Percentiles rank a stretch among this genome's conserved stretches.
Conservation (phyloP, 2,888 invertebrate genomes). For the Elysia crispata region DNA sequence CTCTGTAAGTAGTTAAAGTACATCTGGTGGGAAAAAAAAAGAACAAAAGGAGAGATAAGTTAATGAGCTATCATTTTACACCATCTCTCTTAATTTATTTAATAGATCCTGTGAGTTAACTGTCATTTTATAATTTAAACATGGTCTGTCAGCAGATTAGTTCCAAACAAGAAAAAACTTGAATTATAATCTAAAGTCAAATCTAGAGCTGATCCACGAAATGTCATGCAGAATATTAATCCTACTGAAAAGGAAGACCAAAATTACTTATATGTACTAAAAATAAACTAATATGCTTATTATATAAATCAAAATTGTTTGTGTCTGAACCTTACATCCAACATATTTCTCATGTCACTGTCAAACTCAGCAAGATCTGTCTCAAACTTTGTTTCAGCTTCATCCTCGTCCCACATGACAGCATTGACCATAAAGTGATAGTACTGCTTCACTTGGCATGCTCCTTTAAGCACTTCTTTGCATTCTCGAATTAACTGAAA, state of each 20-base stretch:
- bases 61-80: too few species aligned
- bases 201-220: not conserved
- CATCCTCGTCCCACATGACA: constrained; percentile 70
- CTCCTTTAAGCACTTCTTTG: constrained; percentile 91
- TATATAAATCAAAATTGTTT: not conserved
- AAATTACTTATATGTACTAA: not conserved
- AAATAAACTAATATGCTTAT: not conserved
- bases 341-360: constrained; percentile 85
- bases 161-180: not conserved
- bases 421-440: constrained; percentile 79
- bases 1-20: constrained; percentile 91
- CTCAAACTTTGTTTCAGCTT: constrained; percentile 65
- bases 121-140: too few species aligned
- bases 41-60: not conserved
- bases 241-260: not conserved
- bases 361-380: constrained; percentile 83
- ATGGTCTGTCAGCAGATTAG: too few species aligned
- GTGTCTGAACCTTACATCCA: constrained; percentile 80
- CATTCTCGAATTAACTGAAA: constrained; percentile 89
- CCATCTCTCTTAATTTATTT: too few species aligned
- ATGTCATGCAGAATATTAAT: not conserved
- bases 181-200: not conserved
- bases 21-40: constrained; percentile 80
- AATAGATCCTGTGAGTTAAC: too few species aligned
- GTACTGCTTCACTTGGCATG: constrained; percentile 88